Evolutionary conservation across 1,140 invertebrate genomes (phyloP), one percentile per base, ranked within the genome.

Genomic region (Stegodyphus mimosarum): DNA sequence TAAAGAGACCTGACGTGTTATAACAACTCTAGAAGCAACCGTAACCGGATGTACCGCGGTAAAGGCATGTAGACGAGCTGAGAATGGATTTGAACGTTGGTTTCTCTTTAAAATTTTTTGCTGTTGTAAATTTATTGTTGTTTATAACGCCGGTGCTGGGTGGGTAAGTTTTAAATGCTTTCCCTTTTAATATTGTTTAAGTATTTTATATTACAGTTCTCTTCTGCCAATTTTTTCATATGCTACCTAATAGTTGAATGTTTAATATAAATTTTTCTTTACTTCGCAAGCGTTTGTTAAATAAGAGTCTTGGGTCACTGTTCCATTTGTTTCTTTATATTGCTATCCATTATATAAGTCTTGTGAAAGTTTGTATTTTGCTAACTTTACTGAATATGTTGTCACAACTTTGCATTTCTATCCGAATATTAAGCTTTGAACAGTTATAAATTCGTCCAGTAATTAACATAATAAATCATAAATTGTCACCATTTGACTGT

Each of bases 121-220:
- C 50, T n/a, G 6, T 83, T 48, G 4, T 74, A 71, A 74, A 74
- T 74, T 83, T 83, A 66, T 74, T 83, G 13, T 17, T 83, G 66
- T 83, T 83, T 74, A 74, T 83, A 52, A 83, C 13, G 71, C 66
- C 55, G 51, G 73, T 64, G 71, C 53, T 53, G 80, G 80, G 80
- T 83, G 48, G 74, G 80, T 74, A 53, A 18, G 13, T n/a, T 71
- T 70, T 64, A 33, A 33, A 33, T 3, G 3, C 33, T 33, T 1
- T 33, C 1, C 33, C 33, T 33, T 33, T 33, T 33, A 33, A 33
- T 33, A 3, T 3, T 33, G 33, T 33, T 33, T 3, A 33, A 1
- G 33, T 33, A 33, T 33, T 33, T 33, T 33, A 3, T 33, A 33
- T 33, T 33, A 33, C 1, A 33, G 3, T 33, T 33, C 33, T 33